Evolutionary conservation across 2,888 invertebrate genomes (phyloP), one percentile per base, ranked within the genome.

Genomic region (Dimorphilus gyrociliatus): DNA sequence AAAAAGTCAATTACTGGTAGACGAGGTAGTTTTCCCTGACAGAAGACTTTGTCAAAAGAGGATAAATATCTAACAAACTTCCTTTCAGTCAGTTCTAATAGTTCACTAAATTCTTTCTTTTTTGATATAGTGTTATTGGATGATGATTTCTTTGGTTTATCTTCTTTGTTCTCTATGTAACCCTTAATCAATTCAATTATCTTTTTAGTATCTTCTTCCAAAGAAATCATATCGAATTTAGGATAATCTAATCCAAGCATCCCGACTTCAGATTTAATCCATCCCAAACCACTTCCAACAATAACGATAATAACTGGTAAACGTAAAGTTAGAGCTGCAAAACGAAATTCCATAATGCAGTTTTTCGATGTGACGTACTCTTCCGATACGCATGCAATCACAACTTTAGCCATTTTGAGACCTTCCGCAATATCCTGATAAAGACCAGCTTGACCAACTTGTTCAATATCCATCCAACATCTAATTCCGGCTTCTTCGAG

Each of bases 351-450:
- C 38, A 42, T 33, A 39, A 34, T 36, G 21, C 42, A 42, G 35
- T 42, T 42, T 2, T 23, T 24, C 8, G 42, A 42, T 16, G 24
- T 27, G 10, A 31, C 29, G 30, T 42, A 42, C 41, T 60, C 51
- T 38, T 58, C 51, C 1, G 58, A 58, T 1, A 58, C 55, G 40
- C 49, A 60, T 3, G 54, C 55, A 6, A 60, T 37, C 37, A 58
- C 40, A 3, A 57, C 45, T 25, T 55, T 50, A 8, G 55, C 50
- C 13, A 47, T 46, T 19, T 47, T 39, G 21, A 60, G 42, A 10
- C 58, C 60, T 25, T 51, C 48, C 15, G 54, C 51, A 26, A 60
- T 55, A 25, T 59, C 58, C 29, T 55, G 51, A 41, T 53, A 59
- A 27, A 59, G 37, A 4, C 55, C 53, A 29, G 45, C 44, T 55